A percentile compares a stretch with the other conserved stretches of the same genome.
phyloP scores from a whole-genome alignment of 1,140 invertebrate genomes.

The Arion vulgaris region DNA sequence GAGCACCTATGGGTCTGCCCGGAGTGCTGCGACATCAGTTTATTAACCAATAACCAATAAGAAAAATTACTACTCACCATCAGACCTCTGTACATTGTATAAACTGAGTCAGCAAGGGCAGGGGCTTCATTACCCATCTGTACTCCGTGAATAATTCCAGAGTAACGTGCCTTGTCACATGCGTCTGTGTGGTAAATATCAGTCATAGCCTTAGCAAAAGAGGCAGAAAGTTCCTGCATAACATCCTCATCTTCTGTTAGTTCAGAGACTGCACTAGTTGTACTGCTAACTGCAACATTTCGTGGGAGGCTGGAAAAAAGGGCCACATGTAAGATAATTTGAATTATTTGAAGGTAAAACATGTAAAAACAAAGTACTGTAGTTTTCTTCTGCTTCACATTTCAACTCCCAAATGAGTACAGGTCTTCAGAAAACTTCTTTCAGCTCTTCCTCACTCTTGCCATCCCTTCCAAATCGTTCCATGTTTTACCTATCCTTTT shows the following conservation, averaged over 20 bases:
- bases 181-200: slow-evolving; percentile 53
- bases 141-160: slow-evolving; percentile 67
- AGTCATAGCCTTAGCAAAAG: slow-evolving; percentile 72
- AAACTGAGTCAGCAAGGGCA: slow-evolving; percentile 71
- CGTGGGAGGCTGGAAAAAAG: slow-evolving; percentile 41
- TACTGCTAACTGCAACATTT: slow-evolving; percentile 23
- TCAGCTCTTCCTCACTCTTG: too few relatives aligned
- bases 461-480: too few relatives aligned
- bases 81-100: slow-evolving; percentile 62
- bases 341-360: too few relatives aligned
- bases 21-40: too few relatives aligned
- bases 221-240: slow-evolving; percentile 65
- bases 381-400: too few relatives aligned
- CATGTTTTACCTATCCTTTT: too few relatives aligned
- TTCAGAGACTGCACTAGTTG: neutral
- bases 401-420: too few relatives aligned
- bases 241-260: slow-evolving; percentile 66
- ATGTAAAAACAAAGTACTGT: too few relatives aligned
- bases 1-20: too few relatives aligned
- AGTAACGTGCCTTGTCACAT: slow-evolving; percentile 67
- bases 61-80: slow-evolving; percentile 62
- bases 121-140: slow-evolving; percentile 55
- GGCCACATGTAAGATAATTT: too few relatives aligned
- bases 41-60: too few relatives aligned
- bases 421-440: too few relatives aligned